These are phyloP conservation scores for Molossus molossus DNA, from an alignment of 2,797 vertebrate genomes.

Conservation along the genomic window DNA sequence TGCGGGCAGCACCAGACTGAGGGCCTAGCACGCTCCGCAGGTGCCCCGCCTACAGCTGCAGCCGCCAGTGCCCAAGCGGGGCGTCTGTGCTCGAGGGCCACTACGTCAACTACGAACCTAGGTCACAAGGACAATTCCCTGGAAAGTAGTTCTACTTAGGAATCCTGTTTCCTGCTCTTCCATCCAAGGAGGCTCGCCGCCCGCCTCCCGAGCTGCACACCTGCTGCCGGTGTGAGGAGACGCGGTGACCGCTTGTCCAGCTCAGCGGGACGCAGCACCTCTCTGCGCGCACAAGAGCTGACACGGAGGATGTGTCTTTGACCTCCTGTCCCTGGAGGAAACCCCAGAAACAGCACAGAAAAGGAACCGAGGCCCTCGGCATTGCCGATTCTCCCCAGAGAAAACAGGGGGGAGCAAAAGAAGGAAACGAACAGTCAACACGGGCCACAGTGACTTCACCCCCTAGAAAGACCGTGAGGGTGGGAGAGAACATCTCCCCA, in stretches of 20 bases:
- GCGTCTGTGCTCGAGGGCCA: rapidly evolving
- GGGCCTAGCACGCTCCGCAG: neutral
- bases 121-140: rapidly evolving
- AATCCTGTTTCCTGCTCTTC: neutral
- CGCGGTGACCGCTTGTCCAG: rapidly evolving
- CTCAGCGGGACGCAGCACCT: rapidly evolving
- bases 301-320: neutral
- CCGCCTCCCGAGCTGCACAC: rapidly evolving
- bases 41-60: rapidly evolving
- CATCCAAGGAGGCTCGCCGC: neutral
- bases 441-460: rapidly evolving
- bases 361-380: too few relatives aligned
- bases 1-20: rapidly evolving
- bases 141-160: rapidly evolving
- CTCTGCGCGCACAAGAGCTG: neutral
- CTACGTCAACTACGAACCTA: rapidly evolving
- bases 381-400: neutral
- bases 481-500: rapidly evolving
- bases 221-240: neutral
- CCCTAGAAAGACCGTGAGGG: neutral
- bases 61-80: rapidly evolving
- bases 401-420: neutral
- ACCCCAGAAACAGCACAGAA: neutral
- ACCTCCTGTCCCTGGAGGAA: neutral
- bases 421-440: rapidly evolving